A percentile compares a stretch with the other conserved stretches of the same genome.
phyloP scores from a whole-genome alignment of 2,888 invertebrate species.

The Cetonia aurata region DNA sequence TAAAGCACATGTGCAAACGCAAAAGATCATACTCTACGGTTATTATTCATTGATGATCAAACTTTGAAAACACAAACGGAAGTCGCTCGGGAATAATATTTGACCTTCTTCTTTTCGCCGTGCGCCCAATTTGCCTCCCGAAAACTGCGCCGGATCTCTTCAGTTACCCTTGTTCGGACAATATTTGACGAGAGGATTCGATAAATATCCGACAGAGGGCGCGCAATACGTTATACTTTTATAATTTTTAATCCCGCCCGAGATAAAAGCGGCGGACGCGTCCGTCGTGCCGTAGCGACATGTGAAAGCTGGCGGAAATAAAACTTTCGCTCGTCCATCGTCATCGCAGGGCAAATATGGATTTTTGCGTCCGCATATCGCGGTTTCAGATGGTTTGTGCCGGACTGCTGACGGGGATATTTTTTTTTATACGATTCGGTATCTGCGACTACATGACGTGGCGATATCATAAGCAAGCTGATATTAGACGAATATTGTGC shows the following conservation, averaged over 20 bases:
- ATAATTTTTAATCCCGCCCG: slow-evolving; percentile 25
- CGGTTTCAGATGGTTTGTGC: slow-evolving; percentile 15
- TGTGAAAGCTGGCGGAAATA: slow-evolving; percentile 9
- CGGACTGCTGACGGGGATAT: background rate
- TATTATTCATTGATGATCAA: too few species aligned
- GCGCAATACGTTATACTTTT: slow-evolving; percentile 19
- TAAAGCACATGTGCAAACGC: too few species aligned
- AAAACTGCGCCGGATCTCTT: too few species aligned
- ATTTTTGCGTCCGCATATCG: slow-evolving; percentile 11
- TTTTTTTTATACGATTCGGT: slow-evolving; percentile 20
- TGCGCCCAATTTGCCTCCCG: too few species aligned
- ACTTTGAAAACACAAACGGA: too few species aligned
- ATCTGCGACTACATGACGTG: background rate
- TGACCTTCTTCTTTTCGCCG: too few species aligned
- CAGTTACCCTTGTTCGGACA: background rate
- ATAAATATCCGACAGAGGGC: slow-evolving; percentile 1
- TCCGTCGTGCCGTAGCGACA: background rate
- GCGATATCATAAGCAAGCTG: too few species aligned
- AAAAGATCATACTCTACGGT: too few species aligned
- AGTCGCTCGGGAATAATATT: too few species aligned
- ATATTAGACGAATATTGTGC: too few species aligned
- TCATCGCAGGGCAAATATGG: slow-evolving; percentile 7
- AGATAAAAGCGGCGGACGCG: background rate
- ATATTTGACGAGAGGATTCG: slow-evolving; percentile 3
- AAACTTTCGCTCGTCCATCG: background rate